phyloP scores from a whole-genome alignment of 2,888 invertebrate species.

The Archaeoteleia sp. region DNA sequence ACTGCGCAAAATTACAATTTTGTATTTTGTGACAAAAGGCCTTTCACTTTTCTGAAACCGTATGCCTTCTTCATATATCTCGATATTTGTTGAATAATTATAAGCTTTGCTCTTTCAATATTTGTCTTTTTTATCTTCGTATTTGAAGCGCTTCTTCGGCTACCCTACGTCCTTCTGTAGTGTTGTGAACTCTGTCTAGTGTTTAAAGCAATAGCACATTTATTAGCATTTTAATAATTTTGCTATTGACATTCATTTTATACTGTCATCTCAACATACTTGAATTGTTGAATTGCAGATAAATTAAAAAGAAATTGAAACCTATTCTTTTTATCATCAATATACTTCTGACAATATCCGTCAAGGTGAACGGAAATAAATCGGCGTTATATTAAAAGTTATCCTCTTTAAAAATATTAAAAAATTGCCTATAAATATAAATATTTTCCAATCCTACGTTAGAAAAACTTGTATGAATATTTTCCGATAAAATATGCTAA shows the following conservation, averaged over 20 bases:
- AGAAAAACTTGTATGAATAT: not conserved
- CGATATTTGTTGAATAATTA: constrained; percentile 43
- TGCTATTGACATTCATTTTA: no score
- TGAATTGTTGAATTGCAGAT: constrained; percentile 21
- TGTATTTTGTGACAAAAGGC: no score
- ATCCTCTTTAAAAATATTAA: not conserved
- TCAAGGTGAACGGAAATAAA: not conserved
- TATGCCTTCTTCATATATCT: no score
- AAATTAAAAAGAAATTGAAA: constrained; percentile 7
- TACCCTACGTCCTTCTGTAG: constrained; percentile 41
- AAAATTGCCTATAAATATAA: not conserved
- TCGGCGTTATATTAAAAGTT: not conserved
- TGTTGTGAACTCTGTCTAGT: constrained; percentile 33
- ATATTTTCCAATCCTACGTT: no score
- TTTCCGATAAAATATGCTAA: not conserved
- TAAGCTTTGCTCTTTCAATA: constrained; percentile 48
- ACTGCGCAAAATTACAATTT: no score
- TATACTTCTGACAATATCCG: not conserved
- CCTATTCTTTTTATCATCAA: not conserved
- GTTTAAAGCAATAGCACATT: constrained; percentile 37
- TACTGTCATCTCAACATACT: no score
- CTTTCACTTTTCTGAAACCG: no score
- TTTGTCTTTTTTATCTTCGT: constrained; percentile 43
- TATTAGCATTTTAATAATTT: constrained; percentile 43
- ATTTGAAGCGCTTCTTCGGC: constrained; percentile 44